Evolutionary conservation across 2,888 invertebrate species (phyloP).

Genomic region (Timema podura): DNA sequence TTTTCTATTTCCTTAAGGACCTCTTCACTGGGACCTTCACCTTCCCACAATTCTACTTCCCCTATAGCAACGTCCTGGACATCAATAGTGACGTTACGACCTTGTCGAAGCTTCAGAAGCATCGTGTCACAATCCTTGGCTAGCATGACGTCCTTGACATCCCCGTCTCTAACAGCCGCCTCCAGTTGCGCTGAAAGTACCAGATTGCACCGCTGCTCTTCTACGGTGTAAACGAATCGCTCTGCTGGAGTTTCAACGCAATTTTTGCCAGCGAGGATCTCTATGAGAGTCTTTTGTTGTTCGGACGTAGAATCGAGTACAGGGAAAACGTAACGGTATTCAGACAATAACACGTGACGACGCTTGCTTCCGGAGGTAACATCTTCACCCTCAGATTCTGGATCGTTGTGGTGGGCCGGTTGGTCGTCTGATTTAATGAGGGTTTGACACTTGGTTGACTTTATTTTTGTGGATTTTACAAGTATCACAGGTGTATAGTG

Average conservation of each 20-base stretch:
- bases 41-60: constrained; percentile 58
- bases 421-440: constrained; percentile 59
- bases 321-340: constrained; percentile 72
- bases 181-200: constrained; percentile 71
- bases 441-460: constrained; percentile 53
- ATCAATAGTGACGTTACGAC: constrained; percentile 70
- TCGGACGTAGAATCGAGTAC: constrained; percentile 64
- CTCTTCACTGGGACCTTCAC: constrained; percentile 60
- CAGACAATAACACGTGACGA: constrained; percentile 62
- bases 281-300: constrained; percentile 51
- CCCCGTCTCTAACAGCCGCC: constrained; percentile 71
- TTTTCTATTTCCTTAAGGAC: constrained; percentile 44
- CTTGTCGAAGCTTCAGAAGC: constrained; percentile 66
- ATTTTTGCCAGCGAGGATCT: constrained; percentile 29
- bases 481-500: constrained; percentile 69
- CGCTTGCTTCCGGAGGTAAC: constrained; percentile 50
- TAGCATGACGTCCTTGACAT: constrained; percentile 70
- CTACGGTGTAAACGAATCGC: constrained; percentile 69
- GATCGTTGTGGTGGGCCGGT: constrained; percentile 57
- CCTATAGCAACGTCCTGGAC: constrained; percentile 56
- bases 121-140: constrained; percentile 73
- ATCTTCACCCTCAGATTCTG: constrained; percentile 9
- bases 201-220: constrained; percentile 68
- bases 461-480: constrained; percentile 29
- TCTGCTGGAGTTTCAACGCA: constrained; percentile 48